Base-by-base conservation (phyloP, 1,140 invertebrate genomes). In the Drosophila cardini region DNA sequence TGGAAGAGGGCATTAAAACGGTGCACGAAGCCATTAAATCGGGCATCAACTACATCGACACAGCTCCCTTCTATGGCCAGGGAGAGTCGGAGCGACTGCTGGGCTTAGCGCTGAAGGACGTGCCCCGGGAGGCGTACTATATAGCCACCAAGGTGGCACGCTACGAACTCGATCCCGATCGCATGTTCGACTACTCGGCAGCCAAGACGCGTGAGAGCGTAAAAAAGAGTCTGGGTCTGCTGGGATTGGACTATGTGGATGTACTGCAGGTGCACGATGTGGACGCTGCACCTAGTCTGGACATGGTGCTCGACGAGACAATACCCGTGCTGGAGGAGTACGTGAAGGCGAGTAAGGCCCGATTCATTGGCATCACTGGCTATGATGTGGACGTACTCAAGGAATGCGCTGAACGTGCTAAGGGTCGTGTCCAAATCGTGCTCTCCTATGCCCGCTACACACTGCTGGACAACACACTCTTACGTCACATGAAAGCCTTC, bases 81-180 rank as follows among this genome's bases (percentile, higher is more conserved):
- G 97, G 97, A 4, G 94, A 93, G 42, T 96, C 96, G 0, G 97
- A 99, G 93, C 93, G 93, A 74, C 92, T 96, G 26, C 92, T 98
- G 8, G 98, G 98, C 73, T 95, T 97, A 93, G 97, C 96, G 4
- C 93, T 98, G 0, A 93, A 94, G 91, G 94, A 93, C 43, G 93
- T 98, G 63, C 97, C 98, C 0, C 93, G 98, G 26, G 78, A 96
- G 72, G 94, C 96, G 1, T 99, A 96, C 92, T 98, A 98, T 86
- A 94, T 99, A n/a, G 96, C 95, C 9, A 98, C 97, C n/a, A 99
- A 99, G 94, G 95, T 98, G 18, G 97, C 97, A 4, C 94, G 98
- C 57, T 99, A 98, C 87, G 95, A 96, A 77, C 91, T 94, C 30
- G 94, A 96, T 62, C 94, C 94, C 7, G 93, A 94, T 36, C 93